A percentile compares a stretch with the other conserved stretches of the same genome.
Evolutionary conservation across 2,113 vertebrate genomes (phyloP).

Genomic region (Cathartes aura): DNA sequence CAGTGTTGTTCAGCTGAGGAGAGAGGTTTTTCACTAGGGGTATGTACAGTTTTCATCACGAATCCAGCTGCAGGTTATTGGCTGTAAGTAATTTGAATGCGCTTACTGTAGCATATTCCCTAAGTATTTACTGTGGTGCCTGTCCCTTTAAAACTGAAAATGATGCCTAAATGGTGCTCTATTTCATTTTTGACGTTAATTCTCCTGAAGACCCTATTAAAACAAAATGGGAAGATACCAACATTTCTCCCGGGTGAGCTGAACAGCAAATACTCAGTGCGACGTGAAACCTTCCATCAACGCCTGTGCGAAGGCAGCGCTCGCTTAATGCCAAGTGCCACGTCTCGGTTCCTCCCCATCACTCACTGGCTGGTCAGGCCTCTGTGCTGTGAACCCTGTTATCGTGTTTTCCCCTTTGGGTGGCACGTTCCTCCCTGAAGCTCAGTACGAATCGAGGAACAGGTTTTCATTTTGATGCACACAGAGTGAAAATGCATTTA

Average conservation of each 20-base stretch:
- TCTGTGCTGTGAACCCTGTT: conserved; percentile 17
- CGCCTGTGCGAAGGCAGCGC: not conserved
- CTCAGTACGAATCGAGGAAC: not conserved
- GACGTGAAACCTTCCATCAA: not conserved
- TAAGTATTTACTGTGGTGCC: not conserved
- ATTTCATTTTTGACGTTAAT: conserved; percentile 38
- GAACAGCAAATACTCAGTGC: not conserved
- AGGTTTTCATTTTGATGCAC: not conserved
- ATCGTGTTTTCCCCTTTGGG: conserved; percentile 20
- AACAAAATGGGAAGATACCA: conserved; percentile 46
- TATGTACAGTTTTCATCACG: not conserved
- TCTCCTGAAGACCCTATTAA: conserved; percentile 21
- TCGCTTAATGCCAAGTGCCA: not conserved
- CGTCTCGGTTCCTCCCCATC: not conserved
- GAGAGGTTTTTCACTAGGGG: not conserved
- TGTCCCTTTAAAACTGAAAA: conserved; percentile 51
- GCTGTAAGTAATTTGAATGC: not conserved
- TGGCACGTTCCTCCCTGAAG: conserved; percentile 21
- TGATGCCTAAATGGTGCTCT: not conserved
- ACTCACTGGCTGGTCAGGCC: not conserved
- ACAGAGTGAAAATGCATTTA: not conserved
- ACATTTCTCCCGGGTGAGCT: not conserved
- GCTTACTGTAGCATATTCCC: not conserved
- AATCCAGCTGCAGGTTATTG: not conserved
- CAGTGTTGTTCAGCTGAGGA: not conserved